A percentile compares a stretch with the other conserved stretches of the same genome.
phyloP scores from a whole-genome alignment of 1,140 invertebrate species.

The Monochamus saltuarius region DNA sequence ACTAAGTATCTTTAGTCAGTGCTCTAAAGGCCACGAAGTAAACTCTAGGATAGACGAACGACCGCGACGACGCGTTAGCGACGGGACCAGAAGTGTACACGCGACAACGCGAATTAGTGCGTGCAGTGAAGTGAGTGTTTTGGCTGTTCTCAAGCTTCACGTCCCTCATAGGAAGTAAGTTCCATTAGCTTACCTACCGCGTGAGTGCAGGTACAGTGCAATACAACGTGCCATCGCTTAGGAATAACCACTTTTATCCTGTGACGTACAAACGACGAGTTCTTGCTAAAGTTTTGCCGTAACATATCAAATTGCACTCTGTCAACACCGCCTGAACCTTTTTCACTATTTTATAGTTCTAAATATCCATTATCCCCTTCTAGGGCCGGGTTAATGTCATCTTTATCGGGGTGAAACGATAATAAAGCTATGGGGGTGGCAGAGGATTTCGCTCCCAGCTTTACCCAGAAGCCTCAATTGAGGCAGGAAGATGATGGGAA shows the following conservation, averaged over 20 bases:
- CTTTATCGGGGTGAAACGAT: constrained; percentile 44
- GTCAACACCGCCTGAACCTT: neutral
- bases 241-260: neutral
- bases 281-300: neutral
- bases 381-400: constrained; percentile 47
- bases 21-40: constrained; percentile 51
- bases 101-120: constrained; percentile 39
- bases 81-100: constrained; percentile 44
- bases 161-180: constrained; percentile 45
- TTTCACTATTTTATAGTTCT: constrained; percentile 21
- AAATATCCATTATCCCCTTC: constrained; percentile 13
- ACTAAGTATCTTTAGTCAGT: constrained; percentile 48
- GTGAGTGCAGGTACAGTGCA: constrained; percentile 34
- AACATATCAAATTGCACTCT: neutral
- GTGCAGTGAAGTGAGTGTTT: constrained; percentile 39
- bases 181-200: constrained; percentile 21
- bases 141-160: constrained; percentile 17
- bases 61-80: constrained; percentile 49
- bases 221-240: constrained; percentile 14
- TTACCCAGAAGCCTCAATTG: constrained; percentile 94
- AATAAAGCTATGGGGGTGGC: constrained; percentile 69
- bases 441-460: constrained; percentile 95
- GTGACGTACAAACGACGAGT: constrained; percentile 18
- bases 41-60: constrained; percentile 51
- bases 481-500: constrained; percentile 95